These are phyloP conservation scores for Cottus gobio DNA, from an alignment of 2,113 vertebrate genomes.

Conservation along the genomic window DNA sequence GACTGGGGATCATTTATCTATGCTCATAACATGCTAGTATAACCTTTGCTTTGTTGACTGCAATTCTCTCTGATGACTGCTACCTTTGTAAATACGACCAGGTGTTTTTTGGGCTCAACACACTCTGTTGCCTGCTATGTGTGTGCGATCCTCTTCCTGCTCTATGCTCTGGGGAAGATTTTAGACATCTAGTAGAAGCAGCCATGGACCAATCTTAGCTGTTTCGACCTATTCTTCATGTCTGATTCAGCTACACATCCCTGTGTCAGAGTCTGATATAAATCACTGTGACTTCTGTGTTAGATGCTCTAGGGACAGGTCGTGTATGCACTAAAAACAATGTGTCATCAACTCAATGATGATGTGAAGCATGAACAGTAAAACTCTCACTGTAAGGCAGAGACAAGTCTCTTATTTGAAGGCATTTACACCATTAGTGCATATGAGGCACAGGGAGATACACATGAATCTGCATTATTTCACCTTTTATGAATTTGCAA, in stretches of 20 bases:
- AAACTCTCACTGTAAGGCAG: conserved; percentile 6
- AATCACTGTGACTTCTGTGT: conserved; percentile 11
- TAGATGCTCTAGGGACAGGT: background rate
- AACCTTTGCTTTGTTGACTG: conserved; percentile 35
- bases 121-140: conserved; percentile 10
- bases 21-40: background rate
- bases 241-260: conserved; percentile 12
- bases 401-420: conserved; percentile 6
- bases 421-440: conserved; percentile 36
- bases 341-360: background rate
- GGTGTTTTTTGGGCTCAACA: conserved; percentile 49
- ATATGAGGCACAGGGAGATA: background rate
- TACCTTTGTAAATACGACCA: conserved; percentile 45
- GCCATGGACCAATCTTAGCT: conserved; percentile 19
- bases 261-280: background rate
- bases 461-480: conserved; percentile 25
- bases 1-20: background rate
- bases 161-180: conserved; percentile 46
- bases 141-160: conserved; percentile 37
- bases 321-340: background rate
- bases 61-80: conserved; percentile 43
- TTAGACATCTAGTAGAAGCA: conserved; percentile 47
- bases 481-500: conserved; percentile 19
- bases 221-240: conserved; percentile 24
- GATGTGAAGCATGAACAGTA: background rate